Evolutionary conservation across 2,113 vertebrate species (phyloP).

Genomic region (Raja brachyura): DNA sequence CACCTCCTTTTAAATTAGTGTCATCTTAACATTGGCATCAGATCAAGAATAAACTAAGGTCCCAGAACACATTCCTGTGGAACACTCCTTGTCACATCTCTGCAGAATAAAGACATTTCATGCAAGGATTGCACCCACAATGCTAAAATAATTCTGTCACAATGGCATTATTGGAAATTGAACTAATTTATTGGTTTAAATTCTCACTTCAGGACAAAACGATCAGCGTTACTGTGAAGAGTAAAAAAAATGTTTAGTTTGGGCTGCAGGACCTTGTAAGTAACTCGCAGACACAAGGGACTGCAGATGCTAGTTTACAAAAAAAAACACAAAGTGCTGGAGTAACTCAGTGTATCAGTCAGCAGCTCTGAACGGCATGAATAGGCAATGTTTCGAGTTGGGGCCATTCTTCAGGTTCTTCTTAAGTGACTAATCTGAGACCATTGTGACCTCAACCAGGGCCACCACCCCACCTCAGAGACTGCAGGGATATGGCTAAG

Average conservation of each 20-base stretch:
- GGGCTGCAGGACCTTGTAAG: not conserved
- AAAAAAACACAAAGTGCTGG: too few relatives aligned
- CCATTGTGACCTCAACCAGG: not conserved
- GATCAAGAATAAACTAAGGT: not conserved
- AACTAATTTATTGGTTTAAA: not conserved
- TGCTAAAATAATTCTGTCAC: not conserved
- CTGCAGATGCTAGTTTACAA: too few relatives aligned
- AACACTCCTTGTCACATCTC: not conserved
- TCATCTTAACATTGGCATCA: not conserved
- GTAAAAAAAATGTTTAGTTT: not conserved
- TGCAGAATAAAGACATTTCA: not conserved
- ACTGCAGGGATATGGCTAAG: not conserved
- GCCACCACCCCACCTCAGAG: too few relatives aligned
- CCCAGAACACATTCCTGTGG: not conserved
- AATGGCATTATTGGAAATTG: not conserved
- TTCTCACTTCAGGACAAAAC: not conserved
- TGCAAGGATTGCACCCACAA: not conserved
- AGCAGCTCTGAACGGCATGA: too few relatives aligned
- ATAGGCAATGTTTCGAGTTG: too few relatives aligned
- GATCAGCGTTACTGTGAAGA: not conserved
- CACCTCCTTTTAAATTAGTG: not conserved
- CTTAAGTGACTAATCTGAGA: not conserved
- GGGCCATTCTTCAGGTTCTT: too few relatives aligned
- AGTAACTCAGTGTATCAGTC: too few relatives aligned
- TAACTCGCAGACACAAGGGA: too few relatives aligned